phyloP scores from a whole-genome alignment of 2,888 invertebrate species.

The Drosophila acutilabella region DNA sequence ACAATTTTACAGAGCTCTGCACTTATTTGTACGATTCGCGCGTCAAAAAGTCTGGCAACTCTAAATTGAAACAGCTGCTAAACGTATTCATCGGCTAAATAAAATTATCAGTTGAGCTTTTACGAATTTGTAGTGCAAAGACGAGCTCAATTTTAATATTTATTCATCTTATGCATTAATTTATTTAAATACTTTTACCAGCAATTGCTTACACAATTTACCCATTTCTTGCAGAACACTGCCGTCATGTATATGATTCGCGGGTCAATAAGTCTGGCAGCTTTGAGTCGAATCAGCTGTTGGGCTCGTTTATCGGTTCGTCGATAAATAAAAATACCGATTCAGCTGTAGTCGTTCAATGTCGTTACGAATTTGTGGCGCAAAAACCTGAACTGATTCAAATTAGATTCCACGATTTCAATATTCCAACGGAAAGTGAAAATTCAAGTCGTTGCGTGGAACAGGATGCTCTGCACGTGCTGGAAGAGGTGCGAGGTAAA shows the following conservation, averaged over 20 bases:
- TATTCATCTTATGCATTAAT: slow-evolving; percentile 47
- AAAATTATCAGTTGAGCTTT: too few species aligned
- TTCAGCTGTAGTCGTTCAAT: slow-evolving; percentile 87
- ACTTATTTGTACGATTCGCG: slow-evolving; percentile 93
- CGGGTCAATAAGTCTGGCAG: slow-evolving; percentile 93
- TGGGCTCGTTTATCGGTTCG: slow-evolving; percentile 85
- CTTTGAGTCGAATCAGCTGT: neutral
- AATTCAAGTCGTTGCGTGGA: slow-evolving; percentile 81
- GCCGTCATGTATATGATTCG: slow-evolving; percentile 93
- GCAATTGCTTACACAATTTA: neutral
- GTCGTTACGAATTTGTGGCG: slow-evolving; percentile 96
- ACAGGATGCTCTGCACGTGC: slow-evolving; percentile 85
- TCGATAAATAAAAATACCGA: slow-evolving; percentile 39
- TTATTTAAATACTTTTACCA: neutral
- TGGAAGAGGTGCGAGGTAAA: slow-evolving; percentile 92
- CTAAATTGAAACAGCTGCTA: slow-evolving; percentile 92
- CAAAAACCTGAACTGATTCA: slow-evolving; percentile 90
- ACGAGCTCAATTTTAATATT: too few species aligned
- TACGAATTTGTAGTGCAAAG: too few species aligned
- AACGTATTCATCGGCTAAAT: too few species aligned
- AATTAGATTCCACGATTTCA: slow-evolving; percentile 84
- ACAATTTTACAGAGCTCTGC: slow-evolving; percentile 87
- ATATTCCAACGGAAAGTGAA: slow-evolving; percentile 81
- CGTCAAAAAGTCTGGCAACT: slow-evolving; percentile 91
- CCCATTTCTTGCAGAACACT: slow-evolving; percentile 86